Evolutionary conservation across 2,113 vertebrate genomes (phyloP).

Genomic region (Lepidothrix coronata): DNA sequence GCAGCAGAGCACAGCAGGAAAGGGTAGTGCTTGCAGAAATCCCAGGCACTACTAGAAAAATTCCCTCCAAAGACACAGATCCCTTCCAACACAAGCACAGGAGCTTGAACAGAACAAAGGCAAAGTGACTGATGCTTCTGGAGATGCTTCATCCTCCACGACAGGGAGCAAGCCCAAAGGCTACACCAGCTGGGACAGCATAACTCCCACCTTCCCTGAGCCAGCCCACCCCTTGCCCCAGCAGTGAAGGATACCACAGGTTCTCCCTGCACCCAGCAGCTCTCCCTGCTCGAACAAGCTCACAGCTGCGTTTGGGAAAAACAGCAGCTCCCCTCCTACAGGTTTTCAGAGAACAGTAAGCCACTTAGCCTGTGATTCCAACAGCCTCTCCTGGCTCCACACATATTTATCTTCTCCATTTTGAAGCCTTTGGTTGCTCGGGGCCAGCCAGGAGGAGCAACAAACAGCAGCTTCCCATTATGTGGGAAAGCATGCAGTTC

Average conservation of each 20-base stretch:
- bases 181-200: background rate
- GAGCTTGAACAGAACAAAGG: background rate
- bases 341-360: background rate
- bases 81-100: background rate
- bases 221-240: rapidly evolving
- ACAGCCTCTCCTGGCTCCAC: background rate
- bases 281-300: background rate
- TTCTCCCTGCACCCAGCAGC: background rate
- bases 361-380: background rate
- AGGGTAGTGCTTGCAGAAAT: background rate
- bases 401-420: background rate
- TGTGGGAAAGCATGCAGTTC: rapidly evolving
- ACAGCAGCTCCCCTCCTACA: background rate
- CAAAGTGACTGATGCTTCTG: background rate
- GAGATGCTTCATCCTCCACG: background rate
- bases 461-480: background rate
- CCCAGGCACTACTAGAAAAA: background rate
- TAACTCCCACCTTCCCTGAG: background rate
- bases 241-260: background rate
- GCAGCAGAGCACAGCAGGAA: background rate
- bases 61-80: background rate
- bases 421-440: background rate
- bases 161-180: background rate
- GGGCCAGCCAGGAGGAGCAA: background rate
- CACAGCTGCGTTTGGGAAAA: background rate